Evolutionary conservation across 2,888 invertebrate genomes (phyloP).

Genomic region (Pantelozetes paolii): DNA sequence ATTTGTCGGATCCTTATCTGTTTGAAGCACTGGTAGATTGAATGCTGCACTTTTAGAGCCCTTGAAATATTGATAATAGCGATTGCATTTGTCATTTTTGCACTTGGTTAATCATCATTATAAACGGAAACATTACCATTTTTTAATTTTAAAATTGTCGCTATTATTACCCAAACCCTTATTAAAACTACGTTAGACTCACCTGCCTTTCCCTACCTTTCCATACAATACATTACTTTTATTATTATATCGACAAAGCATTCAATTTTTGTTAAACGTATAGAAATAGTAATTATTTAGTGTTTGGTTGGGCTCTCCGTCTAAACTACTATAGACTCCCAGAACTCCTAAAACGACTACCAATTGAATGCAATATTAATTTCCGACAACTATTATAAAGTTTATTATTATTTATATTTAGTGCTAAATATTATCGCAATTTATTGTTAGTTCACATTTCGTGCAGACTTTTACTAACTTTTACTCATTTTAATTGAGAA

Average conservation of each 20-base stretch:
- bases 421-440: slow-evolving; percentile 1
- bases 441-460: slow-evolving; percentile 16
- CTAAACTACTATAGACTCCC: neutral
- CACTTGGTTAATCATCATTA: slow-evolving; percentile 31
- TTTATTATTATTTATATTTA: slow-evolving; percentile 16
- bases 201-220: neutral
- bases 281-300: slow-evolving; percentile 7
- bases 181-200: neutral
- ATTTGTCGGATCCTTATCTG: slow-evolving; percentile 12
- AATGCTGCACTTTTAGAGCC: neutral
- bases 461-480: neutral
- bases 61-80: slow-evolving; percentile 29
- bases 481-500: slow-evolving; percentile 29
- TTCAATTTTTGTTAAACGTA: neutral
- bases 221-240: neutral
- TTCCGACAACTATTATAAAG: slow-evolving; percentile 12
- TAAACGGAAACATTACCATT: slow-evolving; percentile 34
- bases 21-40: too few relatives aligned
- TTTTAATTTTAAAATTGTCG: slow-evolving; percentile 24
- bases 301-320: neutral
- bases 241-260: neutral
- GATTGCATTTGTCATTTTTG: slow-evolving; percentile 30
- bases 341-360: neutral
- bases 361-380: slow-evolving; percentile 13
- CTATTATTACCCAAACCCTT: neutral